Evolutionary conservation across 2,888 invertebrate genomes (phyloP).

Genomic region (Standfussiana lucernea): DNA sequence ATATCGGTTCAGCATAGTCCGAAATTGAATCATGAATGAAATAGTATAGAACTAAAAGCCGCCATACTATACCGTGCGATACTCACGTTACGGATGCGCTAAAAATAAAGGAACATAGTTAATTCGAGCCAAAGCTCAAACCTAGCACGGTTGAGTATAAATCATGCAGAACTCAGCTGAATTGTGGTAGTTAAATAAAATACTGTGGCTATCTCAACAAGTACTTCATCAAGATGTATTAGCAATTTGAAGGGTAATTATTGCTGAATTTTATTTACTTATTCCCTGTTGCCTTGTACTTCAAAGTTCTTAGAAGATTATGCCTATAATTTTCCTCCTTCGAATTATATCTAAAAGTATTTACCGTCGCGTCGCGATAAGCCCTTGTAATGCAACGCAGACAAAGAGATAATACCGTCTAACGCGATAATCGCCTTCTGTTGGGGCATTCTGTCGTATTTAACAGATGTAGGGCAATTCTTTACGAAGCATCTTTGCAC

Average conservation of each 20-base stretch:
- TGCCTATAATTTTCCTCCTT: neutral
- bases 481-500: neutral
- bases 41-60: no score
- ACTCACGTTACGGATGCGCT: no score
- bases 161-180: slow-evolving; percentile 3
- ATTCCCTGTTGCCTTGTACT: neutral
- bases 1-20: no score
- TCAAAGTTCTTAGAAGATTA: neutral
- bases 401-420: slow-evolving; percentile 37
- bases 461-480: slow-evolving; percentile 20
- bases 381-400: slow-evolving; percentile 21
- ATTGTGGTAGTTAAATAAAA: slow-evolving; percentile 6
- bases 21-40: no score
- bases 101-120: neutral
- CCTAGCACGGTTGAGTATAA: neutral
- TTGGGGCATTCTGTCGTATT: slow-evolving; percentile 1
- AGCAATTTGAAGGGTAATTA: neutral
- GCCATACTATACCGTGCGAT: no score
- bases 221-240: neutral
- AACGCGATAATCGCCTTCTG: slow-evolving; percentile 27
- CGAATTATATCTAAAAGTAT: slow-evolving; percentile 8
- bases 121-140: neutral
- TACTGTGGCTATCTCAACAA: neutral
- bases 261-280: neutral
- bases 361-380: slow-evolving; percentile 5